Percentiles rank a stretch among this genome's conserved stretches.
phyloP scores from a whole-genome alignment of 2,888 invertebrate species.

The Brenthis hecate region DNA sequence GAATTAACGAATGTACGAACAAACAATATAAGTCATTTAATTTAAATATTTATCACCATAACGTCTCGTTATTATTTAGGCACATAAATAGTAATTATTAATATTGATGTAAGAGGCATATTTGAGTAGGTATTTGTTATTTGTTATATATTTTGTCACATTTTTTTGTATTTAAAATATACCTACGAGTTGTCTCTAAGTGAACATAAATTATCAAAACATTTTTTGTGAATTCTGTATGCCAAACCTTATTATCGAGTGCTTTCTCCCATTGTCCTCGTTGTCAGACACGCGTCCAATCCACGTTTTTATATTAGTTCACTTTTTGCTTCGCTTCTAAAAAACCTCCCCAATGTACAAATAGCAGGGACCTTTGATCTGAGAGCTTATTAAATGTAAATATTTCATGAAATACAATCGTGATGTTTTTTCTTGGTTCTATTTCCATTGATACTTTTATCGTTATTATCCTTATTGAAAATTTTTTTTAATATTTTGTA shows the following conservation, averaged over 20 bases:
- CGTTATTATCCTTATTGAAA: constrained; percentile 17
- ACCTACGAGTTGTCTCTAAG: background rate
- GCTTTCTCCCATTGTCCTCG: constrained; percentile 44
- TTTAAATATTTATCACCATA: too few species aligned
- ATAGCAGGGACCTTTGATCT: constrained; percentile 80
- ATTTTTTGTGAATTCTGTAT: constrained; percentile 11
- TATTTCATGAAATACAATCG: constrained; percentile 73
- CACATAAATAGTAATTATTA: too few species aligned
- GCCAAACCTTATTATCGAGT: constrained; percentile 30
- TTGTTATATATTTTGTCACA: background rate
- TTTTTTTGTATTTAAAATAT: background rate
- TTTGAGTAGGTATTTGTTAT: too few species aligned
- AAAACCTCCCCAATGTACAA: constrained; percentile 77
- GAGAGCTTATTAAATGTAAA: constrained; percentile 79
- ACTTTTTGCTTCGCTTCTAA: constrained; percentile 49
- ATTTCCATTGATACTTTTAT: constrained; percentile 37
- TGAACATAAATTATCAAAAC: constrained; percentile 2
- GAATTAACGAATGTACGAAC: too few species aligned
- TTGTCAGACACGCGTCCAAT: constrained; percentile 59
- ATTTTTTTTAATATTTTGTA: background rate
- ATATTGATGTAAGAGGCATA: too few species aligned
- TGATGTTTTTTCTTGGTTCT: constrained; percentile 42
- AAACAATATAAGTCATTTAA: too few species aligned
- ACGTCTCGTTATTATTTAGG: too few species aligned
- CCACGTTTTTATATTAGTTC: constrained; percentile 50